Evolutionary conservation across 2,797 vertebrate species (phyloP), one percentile per base, ranked within the genome.

Genomic region (Buceros bicornis): DNA sequence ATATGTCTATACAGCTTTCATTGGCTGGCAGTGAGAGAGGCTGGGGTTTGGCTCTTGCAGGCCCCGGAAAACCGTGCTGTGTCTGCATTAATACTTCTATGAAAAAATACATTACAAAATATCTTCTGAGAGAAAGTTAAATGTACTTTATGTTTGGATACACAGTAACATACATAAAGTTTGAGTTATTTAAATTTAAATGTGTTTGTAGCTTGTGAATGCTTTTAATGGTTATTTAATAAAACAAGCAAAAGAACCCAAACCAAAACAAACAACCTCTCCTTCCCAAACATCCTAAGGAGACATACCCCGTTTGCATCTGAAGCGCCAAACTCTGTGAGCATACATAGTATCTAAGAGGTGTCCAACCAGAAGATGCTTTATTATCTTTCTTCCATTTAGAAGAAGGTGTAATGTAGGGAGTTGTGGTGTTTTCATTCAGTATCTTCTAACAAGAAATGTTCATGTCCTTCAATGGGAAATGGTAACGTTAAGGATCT

Each of bases 61-160:
- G 50, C 33, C 58, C 33, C 19, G 8, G 84, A 96, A 97, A 64
- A 33, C 33, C 79, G 77, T 95, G 65, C 67, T 66, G 22, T 69
- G 58, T 84, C 37, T 91, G 58, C 77, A 76, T 93, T 73, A 80
- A 43, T 67, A 86, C 42, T 94, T 87, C 90, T 94, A 18, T 45
- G 82, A 43, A 90, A 94, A 93, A 93, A 72, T 54, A 85, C 13
- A 73, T 87, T 71, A 56, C 71, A 85, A 70, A 85, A 61, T 84
- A 56, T 56, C 90, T 91, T 89, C 72, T 82, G 42, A 80, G 76
- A 64, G 48, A 83, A 91, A 80, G 76, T 57, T 93, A 96, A 95
- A 93, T 90, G 81, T 72, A 43, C 10, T 89, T 89, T 4, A 2
- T 77, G 14, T 76, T 94, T 95, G 37, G 48, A 25, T 93, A 71